phyloP scores from a whole-genome alignment of 2,113 vertebrate species.

The Eclectus roratus region DNA sequence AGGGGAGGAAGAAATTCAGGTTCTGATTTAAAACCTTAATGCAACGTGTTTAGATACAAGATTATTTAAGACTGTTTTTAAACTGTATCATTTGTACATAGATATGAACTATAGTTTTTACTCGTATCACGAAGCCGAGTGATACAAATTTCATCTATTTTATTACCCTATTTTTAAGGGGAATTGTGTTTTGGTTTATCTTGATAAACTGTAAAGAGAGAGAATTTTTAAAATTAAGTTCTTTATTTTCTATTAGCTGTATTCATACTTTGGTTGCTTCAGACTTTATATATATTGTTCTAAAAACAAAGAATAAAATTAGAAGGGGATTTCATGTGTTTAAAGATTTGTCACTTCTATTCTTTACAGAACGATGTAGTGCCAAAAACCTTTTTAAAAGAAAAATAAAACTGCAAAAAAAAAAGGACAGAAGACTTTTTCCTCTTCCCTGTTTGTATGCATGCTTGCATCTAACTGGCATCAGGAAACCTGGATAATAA shows the following conservation, averaged over 20 bases:
- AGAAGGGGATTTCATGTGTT: conserved; percentile 89
- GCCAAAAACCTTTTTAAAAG: conserved; percentile 87
- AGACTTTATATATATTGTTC: conserved; percentile 88
- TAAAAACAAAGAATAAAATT: conserved; percentile 82
- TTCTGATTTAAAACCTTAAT: conserved; percentile 78
- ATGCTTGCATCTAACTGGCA: conserved; percentile 29
- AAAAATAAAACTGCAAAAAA: conserved; percentile 73
- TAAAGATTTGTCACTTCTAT: conserved; percentile 85
- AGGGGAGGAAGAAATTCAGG: conserved; percentile 73
- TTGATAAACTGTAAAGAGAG: conserved; percentile 91
- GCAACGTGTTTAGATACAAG: conserved; percentile 77
- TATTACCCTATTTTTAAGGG: conserved; percentile 99
- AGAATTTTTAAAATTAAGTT: conserved; percentile 91
- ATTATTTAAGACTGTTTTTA: conserved; percentile 89
- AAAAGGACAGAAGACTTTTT: conserved; percentile 54
- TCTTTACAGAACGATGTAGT: conserved; percentile 90
- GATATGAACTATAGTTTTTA: conserved; percentile 92
- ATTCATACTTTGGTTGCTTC: conserved; percentile 95
- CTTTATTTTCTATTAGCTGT: conserved; percentile 99
- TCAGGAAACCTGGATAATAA: not conserved
- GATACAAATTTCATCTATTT: conserved; percentile 99
- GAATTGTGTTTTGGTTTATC: conserved; percentile 95
- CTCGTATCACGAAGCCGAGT: conserved; percentile 93
- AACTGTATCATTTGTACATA: conserved; percentile 99
- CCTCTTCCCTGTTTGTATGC: conserved; percentile 56